Evolutionary conservation across 2,113 vertebrate species (phyloP).

Genomic region (Anolis sagrei): DNA sequence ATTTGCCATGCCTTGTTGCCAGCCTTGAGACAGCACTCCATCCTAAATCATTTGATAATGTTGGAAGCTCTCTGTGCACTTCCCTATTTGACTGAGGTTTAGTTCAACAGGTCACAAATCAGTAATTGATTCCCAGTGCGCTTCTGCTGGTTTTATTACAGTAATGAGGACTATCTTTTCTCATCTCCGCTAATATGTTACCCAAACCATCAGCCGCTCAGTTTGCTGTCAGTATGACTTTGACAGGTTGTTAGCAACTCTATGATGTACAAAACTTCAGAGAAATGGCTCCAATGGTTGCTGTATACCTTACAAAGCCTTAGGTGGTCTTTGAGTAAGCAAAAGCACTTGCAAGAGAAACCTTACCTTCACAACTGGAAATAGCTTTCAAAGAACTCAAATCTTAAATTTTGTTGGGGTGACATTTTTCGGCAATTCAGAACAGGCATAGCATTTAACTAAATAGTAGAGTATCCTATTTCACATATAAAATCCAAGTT

Average conservation of each 20-base stretch:
- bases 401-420: slow-evolving; percentile 61
- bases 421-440: slow-evolving; percentile 16
- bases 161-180: slow-evolving; percentile 79
- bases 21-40: slow-evolving; percentile 68
- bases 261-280: slow-evolving; percentile 77
- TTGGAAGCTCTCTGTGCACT: slow-evolving; percentile 50
- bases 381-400: slow-evolving; percentile 59
- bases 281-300: slow-evolving; percentile 72
- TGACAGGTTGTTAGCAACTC: slow-evolving; percentile 81
- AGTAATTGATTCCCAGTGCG: slow-evolving; percentile 81
- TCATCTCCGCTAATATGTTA: slow-evolving; percentile 76
- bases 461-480: background rate
- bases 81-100: slow-evolving; percentile 72
- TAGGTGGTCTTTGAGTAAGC: slow-evolving; percentile 65
- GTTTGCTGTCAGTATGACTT: slow-evolving; percentile 78
- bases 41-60: slow-evolving; percentile 80
- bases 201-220: slow-evolving; percentile 76
- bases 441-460: background rate
- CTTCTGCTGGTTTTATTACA: slow-evolving; percentile 80
- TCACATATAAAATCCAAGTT: background rate
- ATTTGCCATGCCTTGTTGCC: slow-evolving; percentile 69
- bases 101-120: slow-evolving; percentile 81
- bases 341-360: slow-evolving; percentile 62
- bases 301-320: slow-evolving; percentile 65
- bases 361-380: slow-evolving; percentile 60